Percentiles rank a stretch among this genome's conserved stretches.
These are phyloP conservation scores for Orthonevra nobilis DNA, from an alignment of 2,888 invertebrate genomes.

Conservation along the genomic window DNA sequence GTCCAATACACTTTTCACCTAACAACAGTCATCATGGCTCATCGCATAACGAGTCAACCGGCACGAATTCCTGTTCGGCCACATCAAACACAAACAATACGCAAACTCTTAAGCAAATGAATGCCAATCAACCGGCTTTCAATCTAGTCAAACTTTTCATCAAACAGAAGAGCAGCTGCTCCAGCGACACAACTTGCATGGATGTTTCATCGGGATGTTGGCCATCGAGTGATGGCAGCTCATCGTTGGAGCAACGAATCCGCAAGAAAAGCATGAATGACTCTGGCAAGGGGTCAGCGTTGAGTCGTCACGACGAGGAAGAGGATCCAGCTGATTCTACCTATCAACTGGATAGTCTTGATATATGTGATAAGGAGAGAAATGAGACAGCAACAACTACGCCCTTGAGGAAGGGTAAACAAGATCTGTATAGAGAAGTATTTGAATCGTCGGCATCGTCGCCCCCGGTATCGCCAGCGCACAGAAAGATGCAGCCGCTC, in stretches of 20 bases:
- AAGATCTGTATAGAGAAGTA: constrained; percentile 73
- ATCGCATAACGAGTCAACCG: constrained; percentile 53
- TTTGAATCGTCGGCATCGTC: constrained; percentile 65
- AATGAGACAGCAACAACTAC: constrained; percentile 68
- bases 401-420: constrained; percentile 64
- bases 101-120: constrained; percentile 77
- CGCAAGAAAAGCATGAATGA: constrained; percentile 80
- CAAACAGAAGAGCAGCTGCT: constrained; percentile 90
- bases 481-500: constrained; percentile 78
- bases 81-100: constrained; percentile 73
- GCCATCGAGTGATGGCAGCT: constrained; percentile 82
- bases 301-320: constrained; percentile 79
- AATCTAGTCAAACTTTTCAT: constrained; percentile 93
- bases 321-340: constrained; percentile 72
- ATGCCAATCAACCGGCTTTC: constrained; percentile 85
- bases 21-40: constrained; percentile 70
- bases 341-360: constrained; percentile 75
- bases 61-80: constrained; percentile 76
- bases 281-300: constrained; percentile 80
- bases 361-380: constrained; percentile 72
- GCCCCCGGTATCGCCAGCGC: constrained; percentile 77
- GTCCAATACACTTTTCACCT: constrained; percentile 74
- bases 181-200: constrained; percentile 87
- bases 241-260: constrained; percentile 78
- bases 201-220: constrained; percentile 91